A percentile compares a stretch with the other conserved stretches of the same genome.
Conservation (phyloP, 2,113 vertebrate genomes). For the Scophthalmus maximus region DNA sequence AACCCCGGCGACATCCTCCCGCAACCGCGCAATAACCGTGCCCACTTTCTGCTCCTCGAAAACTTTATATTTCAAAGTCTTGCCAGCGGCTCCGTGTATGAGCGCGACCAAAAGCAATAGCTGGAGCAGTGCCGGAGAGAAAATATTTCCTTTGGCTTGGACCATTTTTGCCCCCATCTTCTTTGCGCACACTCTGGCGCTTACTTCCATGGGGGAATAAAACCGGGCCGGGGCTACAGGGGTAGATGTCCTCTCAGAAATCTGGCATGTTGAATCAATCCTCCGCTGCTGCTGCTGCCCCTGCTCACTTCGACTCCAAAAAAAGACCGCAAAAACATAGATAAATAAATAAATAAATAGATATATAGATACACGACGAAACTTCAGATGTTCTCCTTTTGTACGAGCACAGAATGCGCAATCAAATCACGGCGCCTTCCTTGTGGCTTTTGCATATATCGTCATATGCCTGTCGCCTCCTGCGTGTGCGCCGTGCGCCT, state of each 20-base stretch:
- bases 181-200: conserved; percentile 30
- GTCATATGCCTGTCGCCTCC: conserved; percentile 57
- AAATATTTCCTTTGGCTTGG: conserved; percentile 59
- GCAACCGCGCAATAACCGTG: conserved; percentile 89
- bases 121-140: conserved; percentile 62
- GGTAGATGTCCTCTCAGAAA: conserved; percentile 44
- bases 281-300: conserved; percentile 26
- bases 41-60: conserved; percentile 96
- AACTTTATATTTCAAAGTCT: conserved; percentile 94
- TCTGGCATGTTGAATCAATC: conserved; percentile 69
- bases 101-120: conserved; percentile 75
- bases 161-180: conserved; percentile 66
- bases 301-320: not conserved
- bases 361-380: conserved; percentile 4
- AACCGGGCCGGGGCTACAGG: not conserved
- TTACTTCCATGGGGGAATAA: conserved; percentile 58
- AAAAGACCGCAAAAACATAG: conserved; percentile 28
- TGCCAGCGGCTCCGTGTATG: conserved; percentile 74
- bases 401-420: not conserved
- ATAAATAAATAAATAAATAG: conserved; percentile 27
- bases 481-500: conserved; percentile 65
- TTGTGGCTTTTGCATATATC: conserved; percentile 60
- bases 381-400: not conserved
- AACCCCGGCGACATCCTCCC: conserved; percentile 90
- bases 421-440: not conserved